Base-by-base conservation (phyloP, 2,888 invertebrate genomes). In the Malthinus flaveolus region DNA sequence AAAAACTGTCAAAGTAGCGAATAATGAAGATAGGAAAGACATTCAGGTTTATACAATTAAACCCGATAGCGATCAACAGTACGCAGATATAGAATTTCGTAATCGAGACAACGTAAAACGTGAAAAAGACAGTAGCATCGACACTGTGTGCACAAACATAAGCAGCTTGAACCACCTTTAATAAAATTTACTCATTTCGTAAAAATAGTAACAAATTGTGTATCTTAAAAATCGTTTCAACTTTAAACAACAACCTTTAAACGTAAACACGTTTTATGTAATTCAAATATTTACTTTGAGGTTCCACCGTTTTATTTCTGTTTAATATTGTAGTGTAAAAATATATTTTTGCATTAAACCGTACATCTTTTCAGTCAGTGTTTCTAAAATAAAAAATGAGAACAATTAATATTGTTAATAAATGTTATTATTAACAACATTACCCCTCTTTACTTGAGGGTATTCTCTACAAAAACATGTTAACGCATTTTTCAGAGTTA, bases 1-100 rank as follows among this genome's bases (percentile, higher is more conserved):
- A 65, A 82, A 82, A 53, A 80, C 82, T 39, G 81, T 81, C 6
- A 78, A 82, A 1, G 76, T 80, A 32, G 81, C 82, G 64, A 81
- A 80, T 0, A 81, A 56, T 12, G 66, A 61, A 54, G 23, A 10
- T 10, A 13, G 35, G 11, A 52, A 65, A 48, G 66, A 71, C 34
- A 62, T 62, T 56, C 50, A 62, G 59, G 46, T 51, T 32, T 53
- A 39, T 11, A 9, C 36, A 15, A 12, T 45, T 13, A 47, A 42
- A 32, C 37, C 23, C 39, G 63, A 67, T 23, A 44, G 52, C n/a
- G 58, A 62, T 50, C 49, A 63, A 36, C 58, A 63, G 34, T 54
- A 47, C 33, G 39, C 11, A 9, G 45, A 13, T 10, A 32, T 46
- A 31, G 45, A 32, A 15, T 45, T 45, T 32, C 10, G 12, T 34